phyloP scores from a whole-genome alignment of 1,140 invertebrate species.

The Drosophila erecta region DNA sequence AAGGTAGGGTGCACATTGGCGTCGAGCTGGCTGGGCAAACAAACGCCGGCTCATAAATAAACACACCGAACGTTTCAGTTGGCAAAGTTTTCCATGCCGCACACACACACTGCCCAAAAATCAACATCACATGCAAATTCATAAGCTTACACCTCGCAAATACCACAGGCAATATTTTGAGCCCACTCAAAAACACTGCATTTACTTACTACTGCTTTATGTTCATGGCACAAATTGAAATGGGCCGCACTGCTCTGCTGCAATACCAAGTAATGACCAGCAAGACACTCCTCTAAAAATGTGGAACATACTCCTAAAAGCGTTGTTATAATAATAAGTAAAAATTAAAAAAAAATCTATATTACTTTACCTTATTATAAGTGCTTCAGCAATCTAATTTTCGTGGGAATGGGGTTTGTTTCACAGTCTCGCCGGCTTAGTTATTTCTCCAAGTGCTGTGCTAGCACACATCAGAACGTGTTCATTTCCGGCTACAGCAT shows the following conservation, averaged over 20 bases:
- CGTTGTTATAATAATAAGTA: neutral
- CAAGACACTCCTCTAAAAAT: no score
- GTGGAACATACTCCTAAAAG: no score
- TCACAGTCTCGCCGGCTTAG: neutral
- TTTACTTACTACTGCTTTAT: neutral
- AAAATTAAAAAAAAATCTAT: neutral
- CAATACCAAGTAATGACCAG: no score
- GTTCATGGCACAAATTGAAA: neutral
- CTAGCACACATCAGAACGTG: constrained; percentile 60
- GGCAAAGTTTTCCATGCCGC: constrained; percentile 61
- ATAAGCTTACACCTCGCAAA: no score
- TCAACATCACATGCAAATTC: constrained; percentile 10
- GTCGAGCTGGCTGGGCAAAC: constrained; percentile 27
- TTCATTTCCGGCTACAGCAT: constrained; percentile 80
- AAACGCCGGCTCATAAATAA: constrained; percentile 66
- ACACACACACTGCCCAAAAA: constrained; percentile 38
- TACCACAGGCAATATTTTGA: no score
- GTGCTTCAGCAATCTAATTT: neutral
- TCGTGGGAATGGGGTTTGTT: no score
- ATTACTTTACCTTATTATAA: no score
- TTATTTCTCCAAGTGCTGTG: constrained; percentile 14
- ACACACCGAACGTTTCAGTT: constrained; percentile 51
- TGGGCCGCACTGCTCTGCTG: no score
- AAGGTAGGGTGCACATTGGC: constrained; percentile 16
- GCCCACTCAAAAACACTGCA: neutral